These are phyloP conservation scores for Leptodactylus fuscus DNA, from an alignment of 2,113 vertebrate species.

Conservation along the genomic window DNA sequence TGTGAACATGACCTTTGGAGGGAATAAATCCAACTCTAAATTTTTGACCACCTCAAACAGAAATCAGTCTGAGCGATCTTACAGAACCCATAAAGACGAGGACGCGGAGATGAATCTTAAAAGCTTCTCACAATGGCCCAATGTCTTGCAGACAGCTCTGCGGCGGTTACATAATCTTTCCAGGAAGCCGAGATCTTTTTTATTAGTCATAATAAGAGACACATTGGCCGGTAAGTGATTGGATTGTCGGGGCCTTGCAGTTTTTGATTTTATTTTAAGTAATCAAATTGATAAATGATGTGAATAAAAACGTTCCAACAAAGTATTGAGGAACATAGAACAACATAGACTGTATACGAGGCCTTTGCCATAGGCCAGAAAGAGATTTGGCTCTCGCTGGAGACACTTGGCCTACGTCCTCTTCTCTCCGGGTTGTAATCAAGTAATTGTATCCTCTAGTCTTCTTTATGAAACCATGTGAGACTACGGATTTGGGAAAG, in stretches of 20 bases:
- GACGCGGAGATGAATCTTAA: background rate
- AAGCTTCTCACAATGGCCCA: constrained; percentile 25
- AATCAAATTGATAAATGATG: constrained; percentile 35
- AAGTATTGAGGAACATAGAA: background rate
- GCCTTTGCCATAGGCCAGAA: constrained; percentile 22
- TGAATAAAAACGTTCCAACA: constrained; percentile 23
- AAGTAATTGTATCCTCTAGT: constrained; percentile 48
- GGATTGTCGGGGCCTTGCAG: background rate
- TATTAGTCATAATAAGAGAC: constrained; percentile 48
- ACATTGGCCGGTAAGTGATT: constrained; percentile 18
- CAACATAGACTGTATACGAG: constrained; percentile 1
- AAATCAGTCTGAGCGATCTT: background rate
- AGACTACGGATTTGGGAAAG: constrained; percentile 30
- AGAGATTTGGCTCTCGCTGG: constrained; percentile 21
- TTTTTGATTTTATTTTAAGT: constrained; percentile 20
- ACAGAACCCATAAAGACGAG: background rate
- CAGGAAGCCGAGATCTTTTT: constrained; percentile 20
- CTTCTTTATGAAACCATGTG: constrained; percentile 35
- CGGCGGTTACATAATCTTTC: constrained; percentile 34
- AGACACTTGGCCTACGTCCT: background rate
- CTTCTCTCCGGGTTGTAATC: constrained; percentile 38
- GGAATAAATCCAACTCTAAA: background rate
- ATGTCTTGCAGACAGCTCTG: background rate
- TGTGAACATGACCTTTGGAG: background rate
- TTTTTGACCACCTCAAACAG: background rate